Base-by-base conservation (phyloP, 2,113 vertebrate genomes). In the Paramormyrops kingsleyae region DNA sequence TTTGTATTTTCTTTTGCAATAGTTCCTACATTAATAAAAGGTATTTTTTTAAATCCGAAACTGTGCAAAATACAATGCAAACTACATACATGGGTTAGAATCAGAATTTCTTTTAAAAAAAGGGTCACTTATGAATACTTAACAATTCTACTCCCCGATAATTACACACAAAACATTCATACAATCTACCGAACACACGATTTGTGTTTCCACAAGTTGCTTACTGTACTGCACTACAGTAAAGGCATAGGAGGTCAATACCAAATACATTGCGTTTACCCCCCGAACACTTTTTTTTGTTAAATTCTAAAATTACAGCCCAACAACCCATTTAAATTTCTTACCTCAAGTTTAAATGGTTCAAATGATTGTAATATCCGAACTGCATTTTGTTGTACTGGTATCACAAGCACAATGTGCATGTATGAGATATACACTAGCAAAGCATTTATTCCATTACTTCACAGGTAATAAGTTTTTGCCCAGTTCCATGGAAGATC, bases 21-120 rank as follows among this genome's bases (percentile, higher is more conserved):
- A 95, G 92, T 66, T 89, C n/a, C 92, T 93, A 94, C 95, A 93
- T 94, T 92, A 95, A 94, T 94, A 92, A 95, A 95, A 96, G 92
- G 85, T 93, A 92, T 95, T 90, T 52, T 88, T 92, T 91, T 93
- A 92, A 50, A 90, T 95, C 93, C 92, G 93, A 95, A 90, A 92
- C 92, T 94, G 92, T 94, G 94, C 92, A 92, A 94, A 94, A 92
- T 93, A 92, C 91, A 89, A 93, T 94, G 94, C 94, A 94, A 94
- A 95, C 91, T 90, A 93, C 92, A 90, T 91, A 90, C 27, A 93
- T 87, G 21, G 87, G 91, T 90, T 94, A 91, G 91, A 85, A 87
- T 90, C 15, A 66, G 70, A 89, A 53, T 89, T 92, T 89, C 88
- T 93, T 92, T 91, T 88, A 87, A 39, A 31, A 88, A 87, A 90